A percentile compares a stretch with the other conserved stretches of the same genome.
Evolutionary conservation across 2,797 vertebrate species (phyloP).

Genomic region (Nannoperca obscura): DNA sequence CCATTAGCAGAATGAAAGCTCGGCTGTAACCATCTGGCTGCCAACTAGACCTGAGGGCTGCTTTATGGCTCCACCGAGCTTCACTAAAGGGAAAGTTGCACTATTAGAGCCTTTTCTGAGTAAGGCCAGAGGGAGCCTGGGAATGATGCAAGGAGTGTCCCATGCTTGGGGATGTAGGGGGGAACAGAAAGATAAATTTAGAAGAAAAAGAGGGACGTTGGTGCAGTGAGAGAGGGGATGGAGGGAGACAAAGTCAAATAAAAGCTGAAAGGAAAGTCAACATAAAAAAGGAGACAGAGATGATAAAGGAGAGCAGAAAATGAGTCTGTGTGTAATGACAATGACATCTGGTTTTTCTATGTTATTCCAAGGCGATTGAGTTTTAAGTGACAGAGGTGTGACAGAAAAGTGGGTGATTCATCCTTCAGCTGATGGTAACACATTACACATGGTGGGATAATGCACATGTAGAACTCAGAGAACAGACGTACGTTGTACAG

Average conservation of each 20-base stretch:
- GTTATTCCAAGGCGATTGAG: slow-evolving; percentile 34
- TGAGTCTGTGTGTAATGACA: slow-evolving; percentile 29
- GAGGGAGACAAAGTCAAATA: slow-evolving; percentile 70
- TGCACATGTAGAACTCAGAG: slow-evolving; percentile 13
- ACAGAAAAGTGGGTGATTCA: slow-evolving; percentile 28
- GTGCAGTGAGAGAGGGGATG: slow-evolving; percentile 54
- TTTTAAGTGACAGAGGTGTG: slow-evolving; percentile 28
- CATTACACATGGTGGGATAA: slow-evolving; percentile 20
- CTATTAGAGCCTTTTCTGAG: slow-evolving; percentile 68
- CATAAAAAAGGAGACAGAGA: slow-evolving; percentile 21
- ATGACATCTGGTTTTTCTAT: slow-evolving; percentile 31
- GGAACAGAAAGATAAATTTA: slow-evolving; percentile 67
- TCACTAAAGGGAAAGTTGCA: slow-evolving; percentile 74
- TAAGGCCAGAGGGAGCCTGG: slow-evolving; percentile 61
- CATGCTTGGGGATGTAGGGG: slow-evolving; percentile 38
- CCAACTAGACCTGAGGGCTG: slow-evolving; percentile 78
- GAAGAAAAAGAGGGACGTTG: slow-evolving; percentile 57
- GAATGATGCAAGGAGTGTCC: slow-evolving; percentile 66
- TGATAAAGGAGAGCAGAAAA: slow-evolving; percentile 13
- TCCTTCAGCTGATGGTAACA: slow-evolving; percentile 26
- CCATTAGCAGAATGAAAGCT: slow-evolving; percentile 83
- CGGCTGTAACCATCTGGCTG: slow-evolving; percentile 80
- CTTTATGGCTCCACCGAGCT: slow-evolving; percentile 78
- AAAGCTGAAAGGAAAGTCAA: slow-evolving; percentile 61
- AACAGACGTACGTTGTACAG: slow-evolving; percentile 39